A percentile compares a stretch with the other conserved stretches of the same genome.
phyloP scores from a whole-genome alignment of 2,888 invertebrate species.

The Ligdia adustata region DNA sequence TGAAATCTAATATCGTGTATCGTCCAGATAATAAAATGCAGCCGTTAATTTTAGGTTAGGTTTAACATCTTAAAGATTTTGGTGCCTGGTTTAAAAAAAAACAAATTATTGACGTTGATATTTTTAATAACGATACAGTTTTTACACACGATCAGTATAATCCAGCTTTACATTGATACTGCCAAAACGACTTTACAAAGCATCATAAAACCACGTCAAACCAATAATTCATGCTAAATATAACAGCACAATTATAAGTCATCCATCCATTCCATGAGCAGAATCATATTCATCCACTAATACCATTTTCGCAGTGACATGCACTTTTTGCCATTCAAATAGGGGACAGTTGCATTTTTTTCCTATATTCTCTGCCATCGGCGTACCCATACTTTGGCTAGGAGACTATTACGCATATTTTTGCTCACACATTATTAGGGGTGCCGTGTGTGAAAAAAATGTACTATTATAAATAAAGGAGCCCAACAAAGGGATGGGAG shows the following conservation, averaged over 20 bases:
- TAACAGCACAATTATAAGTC: constrained; percentile 81
- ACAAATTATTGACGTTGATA: no score
- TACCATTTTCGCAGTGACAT: constrained; percentile 80
- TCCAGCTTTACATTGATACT: constrained; percentile 13
- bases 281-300: constrained; percentile 81
- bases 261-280: constrained; percentile 71
- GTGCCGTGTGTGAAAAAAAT: constrained; percentile 82
- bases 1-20: no score
- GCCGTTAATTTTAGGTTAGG: no score
- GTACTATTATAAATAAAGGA: constrained; percentile 82
- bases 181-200: constrained; percentile 21
- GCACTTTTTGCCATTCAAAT: constrained; percentile 84
- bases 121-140: constrained; percentile 1
- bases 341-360: constrained; percentile 79
- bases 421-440: constrained; percentile 80
- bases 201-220: constrained; percentile 69
- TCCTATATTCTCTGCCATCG: constrained; percentile 49
- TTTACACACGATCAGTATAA: constrained; percentile 11
- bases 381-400: constrained; percentile 52
- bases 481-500: constrained; percentile 80
- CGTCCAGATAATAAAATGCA: no score
- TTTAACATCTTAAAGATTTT: no score
- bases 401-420: constrained; percentile 79
- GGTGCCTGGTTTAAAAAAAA: no score
- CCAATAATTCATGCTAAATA: constrained; percentile 83